Base-by-base conservation (phyloP, 2,888 invertebrate species). In the Minunthozetes semirufus region DNA sequence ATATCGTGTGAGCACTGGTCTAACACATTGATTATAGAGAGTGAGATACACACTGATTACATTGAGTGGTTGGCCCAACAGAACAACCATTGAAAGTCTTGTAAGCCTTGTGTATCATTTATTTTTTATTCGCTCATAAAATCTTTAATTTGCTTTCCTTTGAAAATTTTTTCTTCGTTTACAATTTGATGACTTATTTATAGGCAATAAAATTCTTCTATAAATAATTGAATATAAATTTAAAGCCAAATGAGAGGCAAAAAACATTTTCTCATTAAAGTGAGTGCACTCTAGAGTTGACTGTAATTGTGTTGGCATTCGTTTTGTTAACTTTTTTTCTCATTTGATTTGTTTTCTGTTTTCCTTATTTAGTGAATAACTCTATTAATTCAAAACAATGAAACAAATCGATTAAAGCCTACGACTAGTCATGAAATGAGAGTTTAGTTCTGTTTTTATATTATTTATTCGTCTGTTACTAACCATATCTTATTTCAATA, bases 331-430 rank as follows among this genome's bases (percentile, higher is more conserved):
- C 19, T 1, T 53, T 2, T 19, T 56, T 56, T 56, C 56, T 56
- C 56, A 56, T 22, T 48, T 48, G 46, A 48, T 48, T 15, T 48
- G 4, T 8, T 2, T 48, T 11, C 13, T 48, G 17, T 17, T 42
- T 42, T 15, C 11, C 11, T 48, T 56, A 56, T n/a, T 25, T 56
- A n/a, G 9, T 56, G 56, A 25, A 56, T 56, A 56, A 25, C 56
- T 56, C 25, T 56, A 56, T 56, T 56, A 56, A 56, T 56, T 53
- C 11, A 0, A 56, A n/a, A 25, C 25, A 56, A 56, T 56, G 56
- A 56, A 56, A 56, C 56, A 56, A 56, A 56, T 56, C 56, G 56
- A 56, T 56, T 56, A 56, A 56, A 56, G 22, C 56, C 25, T 25
- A 56, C 56, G 56, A 25, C 17, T 9, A 56, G 22, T 19, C 56